Evolutionary conservation across 2,888 invertebrate species (phyloP), one percentile per base, ranked within the genome.

Genomic region (Drymonia ruficornis): DNA sequence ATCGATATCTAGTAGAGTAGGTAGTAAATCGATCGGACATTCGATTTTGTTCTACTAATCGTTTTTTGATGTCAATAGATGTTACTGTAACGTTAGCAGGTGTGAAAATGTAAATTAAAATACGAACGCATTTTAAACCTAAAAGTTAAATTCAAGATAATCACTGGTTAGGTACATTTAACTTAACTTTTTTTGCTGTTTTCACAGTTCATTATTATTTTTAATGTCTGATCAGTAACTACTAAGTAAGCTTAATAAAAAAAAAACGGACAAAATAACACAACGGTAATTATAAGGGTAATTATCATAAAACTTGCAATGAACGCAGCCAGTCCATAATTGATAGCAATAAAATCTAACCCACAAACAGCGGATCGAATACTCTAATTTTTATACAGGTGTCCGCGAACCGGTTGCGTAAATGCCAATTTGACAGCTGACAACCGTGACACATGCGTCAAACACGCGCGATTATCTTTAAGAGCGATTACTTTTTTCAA

Each of bases 401-500:
- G 83, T 65, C 67, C 61, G 52, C 53, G 56, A 75, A 83, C 83
- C 74, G 69, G 78, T 83, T 78, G 70, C 70, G 68, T 69, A 65
- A 76, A 63, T 69, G 69, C 65, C 63, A 72, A 76, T 75, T 79
- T 81, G 83, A 81, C 88, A 88, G 80, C 77, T 86, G 86, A 81
- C 81, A 81, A 58, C 72, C 68, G 63, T 70, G 68, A 72, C 64
- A 70, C 64, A 71, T 70, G 73, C 64, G 73, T 76, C 72, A 72
- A 69, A 63, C 66, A 68, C 19, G 61, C 61, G 56, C 43, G 45
- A 63, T 28, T 40, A 18, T 38, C 36, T 56, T 49, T 59, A 55
- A 52, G 46, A 49, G 29, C 52, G 48, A 57, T 59, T 51, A 47
- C 55, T 50, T 65, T 54, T 60, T 49, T 23, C 13, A 28, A 28